Evolutionary conservation across 1,140 invertebrate species (phyloP).

Genomic region (Drosophila tristis): DNA sequence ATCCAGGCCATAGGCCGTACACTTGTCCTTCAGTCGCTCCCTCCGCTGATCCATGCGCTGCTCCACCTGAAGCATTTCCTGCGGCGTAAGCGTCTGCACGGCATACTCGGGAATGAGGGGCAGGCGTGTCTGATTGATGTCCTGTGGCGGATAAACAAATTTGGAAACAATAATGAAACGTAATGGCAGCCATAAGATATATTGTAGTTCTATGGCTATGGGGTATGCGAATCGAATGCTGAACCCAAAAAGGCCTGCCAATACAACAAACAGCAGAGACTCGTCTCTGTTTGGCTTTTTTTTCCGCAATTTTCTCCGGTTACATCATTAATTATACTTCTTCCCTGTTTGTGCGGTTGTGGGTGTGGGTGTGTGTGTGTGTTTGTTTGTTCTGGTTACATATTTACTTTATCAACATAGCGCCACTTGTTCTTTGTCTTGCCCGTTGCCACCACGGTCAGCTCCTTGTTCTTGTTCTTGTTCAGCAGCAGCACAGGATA

Average conservation of each 20-base stretch:
- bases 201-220: slow-evolving; percentile 17
- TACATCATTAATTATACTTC: slow-evolving; percentile 60
- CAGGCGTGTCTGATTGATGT: slow-evolving; percentile 80
- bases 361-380: slow-evolving; percentile 19
- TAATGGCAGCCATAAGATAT: background rate
- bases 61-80: slow-evolving; percentile 84
- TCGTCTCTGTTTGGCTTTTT: slow-evolving; percentile 24
- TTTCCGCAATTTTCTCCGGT: slow-evolving; percentile 48
- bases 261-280: slow-evolving; percentile 23
- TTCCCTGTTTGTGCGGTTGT: slow-evolving; percentile 43
- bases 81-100: slow-evolving; percentile 72
- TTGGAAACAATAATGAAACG: slow-evolving; percentile 20
- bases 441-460: slow-evolving; percentile 80
- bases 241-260: slow-evolving; percentile 39
- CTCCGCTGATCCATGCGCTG: slow-evolving; percentile 85
- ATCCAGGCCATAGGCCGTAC: slow-evolving; percentile 85
- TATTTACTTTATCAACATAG: slow-evolving; percentile 84
- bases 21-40: slow-evolving; percentile 85
- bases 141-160: slow-evolving; percentile 54
- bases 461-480: slow-evolving; percentile 83
- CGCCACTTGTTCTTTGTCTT: slow-evolving; percentile 83
- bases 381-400: slow-evolving; percentile 49
- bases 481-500: slow-evolving; percentile 82
- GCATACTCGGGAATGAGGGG: slow-evolving; percentile 79
- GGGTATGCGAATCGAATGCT: slow-evolving; percentile 29